phyloP scores from a whole-genome alignment of 2,113 vertebrate genomes.

The Mesembrinibis cayennensis region DNA sequence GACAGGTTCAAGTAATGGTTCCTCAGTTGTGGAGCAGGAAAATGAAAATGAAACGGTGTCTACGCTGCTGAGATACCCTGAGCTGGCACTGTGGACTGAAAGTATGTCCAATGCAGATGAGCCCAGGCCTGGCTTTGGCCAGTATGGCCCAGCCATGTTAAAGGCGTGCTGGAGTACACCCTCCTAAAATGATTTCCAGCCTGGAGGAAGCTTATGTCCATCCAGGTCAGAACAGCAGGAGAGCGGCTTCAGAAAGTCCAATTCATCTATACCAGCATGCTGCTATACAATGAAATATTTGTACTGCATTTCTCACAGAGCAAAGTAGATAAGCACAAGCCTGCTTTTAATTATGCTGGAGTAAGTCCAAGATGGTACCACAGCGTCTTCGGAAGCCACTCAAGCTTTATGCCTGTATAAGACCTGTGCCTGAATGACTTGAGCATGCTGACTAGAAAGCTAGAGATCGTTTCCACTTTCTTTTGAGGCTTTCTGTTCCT shows the following conservation, averaged over 20 bases:
- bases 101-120: neutral
- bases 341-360: neutral
- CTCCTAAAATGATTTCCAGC: neutral
- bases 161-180: neutral
- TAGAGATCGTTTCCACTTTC: neutral
- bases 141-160: neutral
- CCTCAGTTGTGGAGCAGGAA: neutral
- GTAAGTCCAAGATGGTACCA: neutral
- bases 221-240: neutral
- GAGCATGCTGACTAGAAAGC: neutral
- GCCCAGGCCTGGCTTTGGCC: neutral
- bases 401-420: accelerated
- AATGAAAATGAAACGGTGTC: neutral
- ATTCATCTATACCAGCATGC: accelerated
- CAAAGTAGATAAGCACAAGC: neutral
- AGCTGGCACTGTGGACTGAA: neutral
- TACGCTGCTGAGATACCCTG: neutral
- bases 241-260: neutral
- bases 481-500: neutral
- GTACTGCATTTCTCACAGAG: neutral
- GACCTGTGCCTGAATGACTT: neutral
- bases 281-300: neutral
- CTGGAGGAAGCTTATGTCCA: neutral
- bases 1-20: neutral
- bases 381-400: neutral